These are phyloP conservation scores for Sminthopsis crassicaudata DNA, from an alignment of 2,113 vertebrate species.

Conservation along the genomic window DNA sequence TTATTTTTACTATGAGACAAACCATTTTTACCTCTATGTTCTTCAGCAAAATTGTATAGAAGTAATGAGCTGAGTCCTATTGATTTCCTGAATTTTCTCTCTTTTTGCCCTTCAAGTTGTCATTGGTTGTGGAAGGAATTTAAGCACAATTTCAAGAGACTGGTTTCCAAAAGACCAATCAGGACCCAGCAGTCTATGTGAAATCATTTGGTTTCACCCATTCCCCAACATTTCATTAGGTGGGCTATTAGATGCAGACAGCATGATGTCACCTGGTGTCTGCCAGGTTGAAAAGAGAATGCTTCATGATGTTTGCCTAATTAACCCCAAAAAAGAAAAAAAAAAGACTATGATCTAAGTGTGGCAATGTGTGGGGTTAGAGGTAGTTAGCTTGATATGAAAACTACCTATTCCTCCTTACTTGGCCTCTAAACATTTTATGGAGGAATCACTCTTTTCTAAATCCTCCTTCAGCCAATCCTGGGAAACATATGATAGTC, in stretches of 20 bases:
- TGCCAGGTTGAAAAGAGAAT: constrained; percentile 53
- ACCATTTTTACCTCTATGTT: constrained; percentile 46
- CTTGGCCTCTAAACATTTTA: neutral
- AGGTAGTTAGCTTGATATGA: neutral
- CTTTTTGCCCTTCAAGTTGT: neutral
- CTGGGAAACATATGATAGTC: neutral
- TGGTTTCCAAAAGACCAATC: constrained; percentile 52
- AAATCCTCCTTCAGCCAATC: neutral
- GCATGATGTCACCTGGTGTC: constrained; percentile 69
- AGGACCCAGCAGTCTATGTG: constrained; percentile 56
- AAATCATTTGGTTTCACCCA: constrained; percentile 73
- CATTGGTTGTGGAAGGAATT: neutral
- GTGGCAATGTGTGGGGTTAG: neutral
- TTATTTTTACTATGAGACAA: constrained; percentile 20
- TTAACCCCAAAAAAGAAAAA: constrained; percentile 56
- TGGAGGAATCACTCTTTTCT: neutral
- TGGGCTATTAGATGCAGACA: constrained; percentile 60
- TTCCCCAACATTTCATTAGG: constrained; percentile 70
- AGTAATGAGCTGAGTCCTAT: neutral
- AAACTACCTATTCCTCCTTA: neutral
- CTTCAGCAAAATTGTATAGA: constrained; percentile 39
- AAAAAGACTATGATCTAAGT: neutral
- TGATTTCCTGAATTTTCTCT: constrained; percentile 41
- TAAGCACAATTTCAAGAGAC: constrained; percentile 61
- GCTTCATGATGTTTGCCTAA: constrained; percentile 50